These are phyloP conservation scores for Acanthococcus lagerstroemiae DNA, from an alignment of 2,888 invertebrate species.

Conservation along the genomic window DNA sequence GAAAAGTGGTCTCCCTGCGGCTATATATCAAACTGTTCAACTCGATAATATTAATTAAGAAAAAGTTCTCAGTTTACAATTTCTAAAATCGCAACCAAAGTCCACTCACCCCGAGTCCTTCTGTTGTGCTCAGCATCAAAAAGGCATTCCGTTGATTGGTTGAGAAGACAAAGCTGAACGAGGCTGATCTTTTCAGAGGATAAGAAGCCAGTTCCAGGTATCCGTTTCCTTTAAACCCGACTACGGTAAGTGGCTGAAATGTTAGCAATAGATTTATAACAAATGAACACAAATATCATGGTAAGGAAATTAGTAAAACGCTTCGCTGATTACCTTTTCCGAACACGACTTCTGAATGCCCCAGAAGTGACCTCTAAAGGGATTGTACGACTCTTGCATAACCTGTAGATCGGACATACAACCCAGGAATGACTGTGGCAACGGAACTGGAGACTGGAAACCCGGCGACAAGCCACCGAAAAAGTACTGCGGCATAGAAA, in stretches of 20 bases:
- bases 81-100: no score
- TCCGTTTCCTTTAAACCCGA: slow-evolving; percentile 69
- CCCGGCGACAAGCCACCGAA: slow-evolving; percentile 79
- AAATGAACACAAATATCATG: no score
- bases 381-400: slow-evolving; percentile 60
- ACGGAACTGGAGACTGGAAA: slow-evolving; percentile 44
- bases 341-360: slow-evolving; percentile 65
- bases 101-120: slow-evolving; percentile 40
- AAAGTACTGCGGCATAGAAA: slow-evolving; percentile 59
- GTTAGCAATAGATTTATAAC: no score
- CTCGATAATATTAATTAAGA: no score
- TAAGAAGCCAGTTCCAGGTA: slow-evolving; percentile 64
- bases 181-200: slow-evolving; percentile 56
- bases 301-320: no score
- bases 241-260: slow-evolving; percentile 52
- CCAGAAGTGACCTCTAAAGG: slow-evolving; percentile 57
- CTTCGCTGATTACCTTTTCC: slow-evolving; percentile 50
- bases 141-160: slow-evolving; percentile 57
- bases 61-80: no score
- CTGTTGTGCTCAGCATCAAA: slow-evolving; percentile 56
- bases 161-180: slow-evolving; percentile 66
- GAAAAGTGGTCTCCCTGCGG: no score
- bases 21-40: no score
- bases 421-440: slow-evolving; percentile 53
- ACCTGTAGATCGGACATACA: slow-evolving; percentile 69